Conservation (phyloP, 2,888 invertebrate species). For the Ormia ochracea region DNA sequence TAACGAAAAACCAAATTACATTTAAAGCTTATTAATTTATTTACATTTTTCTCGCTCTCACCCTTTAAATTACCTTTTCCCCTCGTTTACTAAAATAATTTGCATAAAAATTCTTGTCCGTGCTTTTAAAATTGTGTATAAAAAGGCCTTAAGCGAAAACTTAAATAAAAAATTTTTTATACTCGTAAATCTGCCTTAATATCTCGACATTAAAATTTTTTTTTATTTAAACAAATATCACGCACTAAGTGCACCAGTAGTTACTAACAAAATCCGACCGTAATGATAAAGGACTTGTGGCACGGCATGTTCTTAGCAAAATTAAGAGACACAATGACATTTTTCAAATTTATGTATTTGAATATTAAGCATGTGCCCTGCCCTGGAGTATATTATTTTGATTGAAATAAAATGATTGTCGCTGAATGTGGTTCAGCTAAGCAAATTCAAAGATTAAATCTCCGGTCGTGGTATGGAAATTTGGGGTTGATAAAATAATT, state of each 20-base stretch:
- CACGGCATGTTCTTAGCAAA: neutral
- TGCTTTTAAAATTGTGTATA: constrained; percentile 19
- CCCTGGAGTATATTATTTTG: constrained; percentile 13
- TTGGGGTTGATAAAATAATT: neutral
- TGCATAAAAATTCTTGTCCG: neutral
- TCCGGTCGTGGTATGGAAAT: neutral
- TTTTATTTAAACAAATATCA: neutral
- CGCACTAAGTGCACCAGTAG: neutral
- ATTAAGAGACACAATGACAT: neutral
- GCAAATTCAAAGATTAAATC: neutral
- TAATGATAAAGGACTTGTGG: neutral
- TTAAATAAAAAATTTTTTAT: neutral
- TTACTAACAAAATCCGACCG: neutral
- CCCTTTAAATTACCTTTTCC: neutral
- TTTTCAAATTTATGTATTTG: constrained; percentile 16
- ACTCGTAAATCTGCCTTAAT: constrained; percentile 40
- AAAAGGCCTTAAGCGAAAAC: constrained; percentile 40
- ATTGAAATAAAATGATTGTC: constrained; percentile 20
- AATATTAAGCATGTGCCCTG: neutral
- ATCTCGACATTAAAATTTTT: constrained; percentile 30
- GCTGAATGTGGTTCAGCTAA: neutral
- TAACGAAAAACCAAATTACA: neutral
- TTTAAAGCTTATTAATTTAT: constrained; percentile 26
- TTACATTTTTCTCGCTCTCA: neutral
- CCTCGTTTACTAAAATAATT: neutral